Conservation (phyloP, 2,888 invertebrate genomes). For the Pheosia gnoma region DNA sequence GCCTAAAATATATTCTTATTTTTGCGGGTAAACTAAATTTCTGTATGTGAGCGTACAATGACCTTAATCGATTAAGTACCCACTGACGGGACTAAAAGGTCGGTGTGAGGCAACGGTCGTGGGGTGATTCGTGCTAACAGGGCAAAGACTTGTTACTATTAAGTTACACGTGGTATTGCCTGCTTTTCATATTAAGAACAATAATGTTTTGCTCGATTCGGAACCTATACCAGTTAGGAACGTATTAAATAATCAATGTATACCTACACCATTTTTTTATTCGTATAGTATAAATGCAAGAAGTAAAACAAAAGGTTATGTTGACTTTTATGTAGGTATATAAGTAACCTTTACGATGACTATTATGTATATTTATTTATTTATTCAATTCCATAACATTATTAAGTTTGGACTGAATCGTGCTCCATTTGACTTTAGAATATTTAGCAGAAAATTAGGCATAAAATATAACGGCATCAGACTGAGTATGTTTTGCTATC, state of each 20-base stretch:
- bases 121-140: slow-evolving; percentile 17
- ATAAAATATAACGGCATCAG: not conserved
- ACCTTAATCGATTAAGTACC: slow-evolving; percentile 38
- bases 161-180: not conserved
- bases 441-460: not conserved
- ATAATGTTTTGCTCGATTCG: too few relatives aligned
- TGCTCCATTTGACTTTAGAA: slow-evolving; percentile 1
- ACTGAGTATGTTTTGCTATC: not conserved
- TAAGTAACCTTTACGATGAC: too few relatives aligned
- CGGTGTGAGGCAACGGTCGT: slow-evolving; percentile 17
- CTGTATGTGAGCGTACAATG: slow-evolving; percentile 27
- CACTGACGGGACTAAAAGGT: slow-evolving; percentile 28
- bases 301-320: too few relatives aligned
- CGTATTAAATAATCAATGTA: too few relatives aligned
- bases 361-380: not conserved
- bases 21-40: slow-evolving; percentile 26
- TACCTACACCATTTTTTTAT: too few relatives aligned
- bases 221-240: too few relatives aligned
- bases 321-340: too few relatives aligned
- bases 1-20: slow-evolving; percentile 32
- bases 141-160: slow-evolving; percentile 18
- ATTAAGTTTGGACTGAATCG: slow-evolving; percentile 2
- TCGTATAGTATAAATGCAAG: too few relatives aligned
- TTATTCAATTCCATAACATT: not conserved
- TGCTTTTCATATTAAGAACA: too few relatives aligned